Evolutionary conservation across 2,797 vertebrate species (phyloP).

Genomic region (Euthynnus affinis): DNA sequence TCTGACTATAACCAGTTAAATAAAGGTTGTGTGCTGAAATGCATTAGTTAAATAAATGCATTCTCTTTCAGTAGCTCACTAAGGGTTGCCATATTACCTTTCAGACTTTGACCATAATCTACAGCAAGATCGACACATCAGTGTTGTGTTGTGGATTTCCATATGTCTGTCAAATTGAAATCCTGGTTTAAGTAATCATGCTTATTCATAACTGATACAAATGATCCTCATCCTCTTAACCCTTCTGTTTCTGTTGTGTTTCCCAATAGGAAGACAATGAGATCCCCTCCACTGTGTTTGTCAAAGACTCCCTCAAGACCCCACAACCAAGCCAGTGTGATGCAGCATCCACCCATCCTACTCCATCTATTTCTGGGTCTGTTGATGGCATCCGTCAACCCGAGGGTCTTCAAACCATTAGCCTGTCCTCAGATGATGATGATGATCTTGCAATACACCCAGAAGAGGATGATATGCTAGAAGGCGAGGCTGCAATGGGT

Average conservation of each 20-base stretch:
- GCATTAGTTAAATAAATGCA: not conserved
- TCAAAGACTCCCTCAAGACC: slow-evolving; percentile 87
- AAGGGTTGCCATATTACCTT: not conserved
- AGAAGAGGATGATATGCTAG: slow-evolving; percentile 84
- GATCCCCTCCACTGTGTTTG: slow-evolving; percentile 91
- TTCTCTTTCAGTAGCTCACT: not conserved
- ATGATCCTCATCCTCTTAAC: slow-evolving; percentile 10
- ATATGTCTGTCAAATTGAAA: slow-evolving; percentile 10
- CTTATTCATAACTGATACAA: not conserved
- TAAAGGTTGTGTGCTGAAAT: not conserved
- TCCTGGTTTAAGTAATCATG: not conserved
- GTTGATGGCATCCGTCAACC: slow-evolving; percentile 87
- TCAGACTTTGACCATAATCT: not conserved
- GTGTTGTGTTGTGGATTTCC: not conserved
- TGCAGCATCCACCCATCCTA: slow-evolving; percentile 79
- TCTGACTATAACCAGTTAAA: not conserved
- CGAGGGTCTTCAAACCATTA: slow-evolving; percentile 92
- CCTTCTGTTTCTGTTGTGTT: slow-evolving; percentile 40
- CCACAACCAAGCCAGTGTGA: slow-evolving; percentile 85
- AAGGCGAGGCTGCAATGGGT: slow-evolving; percentile 54
- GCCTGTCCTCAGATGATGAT: slow-evolving; percentile 93
- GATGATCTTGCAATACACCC: slow-evolving; percentile 57
- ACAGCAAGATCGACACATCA: not conserved
- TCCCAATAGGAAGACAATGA: slow-evolving; percentile 94
- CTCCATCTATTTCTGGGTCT: slow-evolving; percentile 72